These are phyloP conservation scores for Toxonevra muliebris DNA, from an alignment of 2,888 invertebrate species.

Conservation along the genomic window DNA sequence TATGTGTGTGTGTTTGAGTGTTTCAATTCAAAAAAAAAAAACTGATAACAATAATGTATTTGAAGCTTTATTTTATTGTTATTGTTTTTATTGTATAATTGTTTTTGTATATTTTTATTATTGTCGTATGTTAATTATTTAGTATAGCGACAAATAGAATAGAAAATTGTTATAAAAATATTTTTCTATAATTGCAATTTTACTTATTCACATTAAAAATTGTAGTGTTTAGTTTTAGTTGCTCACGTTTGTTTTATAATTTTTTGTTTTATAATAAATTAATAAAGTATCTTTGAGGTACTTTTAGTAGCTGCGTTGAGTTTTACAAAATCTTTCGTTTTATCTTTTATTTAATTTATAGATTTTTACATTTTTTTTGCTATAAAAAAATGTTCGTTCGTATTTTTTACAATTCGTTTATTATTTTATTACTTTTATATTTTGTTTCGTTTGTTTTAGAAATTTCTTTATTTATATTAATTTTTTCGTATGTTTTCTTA, in stretches of 20 bases:
- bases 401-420: conserved; percentile 1
- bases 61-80: conserved; percentile 13
- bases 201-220: not conserved
- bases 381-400: conserved; percentile 8
- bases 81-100: not conserved
- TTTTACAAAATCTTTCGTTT: conserved; percentile 3
- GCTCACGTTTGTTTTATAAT: conserved; percentile 2
- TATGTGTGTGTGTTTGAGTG: not conserved
- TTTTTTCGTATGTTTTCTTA: conserved; percentile 19
- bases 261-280: conserved; percentile 23
- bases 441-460: conserved; percentile 15
- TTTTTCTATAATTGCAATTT: not conserved
- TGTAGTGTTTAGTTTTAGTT: not conserved
- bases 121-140: not conserved
- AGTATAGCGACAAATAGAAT: conserved; percentile 9
- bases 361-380: conserved; percentile 22
- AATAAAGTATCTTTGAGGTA: conserved; percentile 26
- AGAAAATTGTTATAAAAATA: too few relatives aligned
- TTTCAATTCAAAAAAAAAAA: not conserved
- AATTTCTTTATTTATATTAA: conserved; percentile 24
- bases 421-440: not conserved
- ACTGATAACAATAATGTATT: not conserved
- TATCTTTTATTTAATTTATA: conserved; percentile 15
- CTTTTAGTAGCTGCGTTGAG: conserved; percentile 13
- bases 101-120: conserved; percentile 3